Evolutionary conservation across 2,888 invertebrate genomes (phyloP).

Genomic region (Aquatica leii): DNA sequence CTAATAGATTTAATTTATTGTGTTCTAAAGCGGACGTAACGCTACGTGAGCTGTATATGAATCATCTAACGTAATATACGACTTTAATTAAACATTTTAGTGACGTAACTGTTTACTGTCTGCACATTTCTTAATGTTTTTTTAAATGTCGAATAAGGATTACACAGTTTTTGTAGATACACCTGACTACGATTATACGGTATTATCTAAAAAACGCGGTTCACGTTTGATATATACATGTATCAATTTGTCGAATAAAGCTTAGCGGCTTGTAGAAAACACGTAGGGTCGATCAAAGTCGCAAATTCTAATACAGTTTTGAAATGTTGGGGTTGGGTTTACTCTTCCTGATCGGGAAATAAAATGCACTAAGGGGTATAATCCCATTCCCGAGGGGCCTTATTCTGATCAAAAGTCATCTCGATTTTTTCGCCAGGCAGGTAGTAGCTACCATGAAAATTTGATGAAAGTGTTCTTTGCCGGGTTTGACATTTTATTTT

Average conservation of each 20-base stretch:
- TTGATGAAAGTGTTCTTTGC: constrained; percentile 29
- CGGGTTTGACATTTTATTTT: constrained; percentile 29
- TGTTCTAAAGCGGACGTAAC: too few relatives aligned
- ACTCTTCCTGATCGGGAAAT: constrained; percentile 43
- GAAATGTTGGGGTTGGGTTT: constrained; percentile 31
- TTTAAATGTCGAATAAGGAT: too few relatives aligned
- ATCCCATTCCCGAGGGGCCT: constrained; percentile 40
- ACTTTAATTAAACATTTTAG: background rate
- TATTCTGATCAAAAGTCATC: constrained; percentile 41
- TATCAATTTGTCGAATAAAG: constrained; percentile 37
- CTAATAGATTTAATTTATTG: too few relatives aligned
- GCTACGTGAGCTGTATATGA: background rate
- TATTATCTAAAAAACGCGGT: constrained; percentile 14
- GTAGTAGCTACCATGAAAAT: constrained; percentile 33
- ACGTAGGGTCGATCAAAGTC: constrained; percentile 40
- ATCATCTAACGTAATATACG: background rate
- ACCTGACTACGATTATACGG: background rate
- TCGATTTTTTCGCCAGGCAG: constrained; percentile 35
- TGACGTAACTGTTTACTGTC: too few relatives aligned
- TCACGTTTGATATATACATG: constrained; percentile 25
- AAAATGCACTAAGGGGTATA: constrained; percentile 46
- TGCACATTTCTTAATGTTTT: too few relatives aligned
- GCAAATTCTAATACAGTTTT: constrained; percentile 40
- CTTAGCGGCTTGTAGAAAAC: constrained; percentile 34
- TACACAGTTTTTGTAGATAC: background rate